Percentiles rank a stretch among this genome's conserved stretches.
Evolutionary conservation across 2,113 vertebrate species (phyloP).

Genomic region (Xyliphius kryptos): DNA sequence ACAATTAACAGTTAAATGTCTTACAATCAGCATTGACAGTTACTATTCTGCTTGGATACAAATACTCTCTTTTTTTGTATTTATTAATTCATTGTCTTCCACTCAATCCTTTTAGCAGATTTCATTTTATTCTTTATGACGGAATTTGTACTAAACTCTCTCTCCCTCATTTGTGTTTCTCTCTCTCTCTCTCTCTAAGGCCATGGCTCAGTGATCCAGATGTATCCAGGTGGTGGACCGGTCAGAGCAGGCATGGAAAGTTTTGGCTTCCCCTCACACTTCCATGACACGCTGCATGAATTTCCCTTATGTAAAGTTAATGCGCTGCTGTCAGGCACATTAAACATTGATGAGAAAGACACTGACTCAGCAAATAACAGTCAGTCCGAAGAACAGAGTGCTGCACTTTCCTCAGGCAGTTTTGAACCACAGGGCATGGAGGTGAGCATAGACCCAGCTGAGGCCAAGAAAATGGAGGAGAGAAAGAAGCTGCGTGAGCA

Average conservation of each 20-base stretch:
- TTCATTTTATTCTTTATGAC: too few species aligned
- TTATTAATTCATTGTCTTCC: too few species aligned
- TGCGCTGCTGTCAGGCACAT: conserved; percentile 75
- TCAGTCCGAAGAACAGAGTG: neutral
- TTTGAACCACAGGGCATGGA: conserved; percentile 50
- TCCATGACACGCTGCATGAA: conserved; percentile 77
- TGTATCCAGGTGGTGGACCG: conserved; percentile 85
- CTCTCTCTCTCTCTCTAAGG: too few species aligned
- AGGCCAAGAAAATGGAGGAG: conserved; percentile 57
- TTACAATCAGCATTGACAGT: too few species aligned
- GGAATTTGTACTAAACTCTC: too few species aligned
- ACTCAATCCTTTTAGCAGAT: too few species aligned
- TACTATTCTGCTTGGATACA: too few species aligned
- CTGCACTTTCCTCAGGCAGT: conserved; percentile 23
- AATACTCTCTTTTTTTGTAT: too few species aligned
- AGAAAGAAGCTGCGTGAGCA: conserved; percentile 57
- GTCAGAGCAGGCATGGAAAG: conserved; percentile 80
- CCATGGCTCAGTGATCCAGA: conserved; percentile 87
- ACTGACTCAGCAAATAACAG: neutral
- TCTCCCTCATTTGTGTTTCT: neutral
- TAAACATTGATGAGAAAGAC: conserved; percentile 58
- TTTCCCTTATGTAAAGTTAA: conserved; percentile 88
- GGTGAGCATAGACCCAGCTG: conserved; percentile 36
- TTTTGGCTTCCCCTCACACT: conserved; percentile 86
- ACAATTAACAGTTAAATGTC: too few species aligned